A percentile compares a stretch with the other conserved stretches of the same genome.
phyloP scores from a whole-genome alignment of 1,140 invertebrate species.

The Agraylea sexmaculata region DNA sequence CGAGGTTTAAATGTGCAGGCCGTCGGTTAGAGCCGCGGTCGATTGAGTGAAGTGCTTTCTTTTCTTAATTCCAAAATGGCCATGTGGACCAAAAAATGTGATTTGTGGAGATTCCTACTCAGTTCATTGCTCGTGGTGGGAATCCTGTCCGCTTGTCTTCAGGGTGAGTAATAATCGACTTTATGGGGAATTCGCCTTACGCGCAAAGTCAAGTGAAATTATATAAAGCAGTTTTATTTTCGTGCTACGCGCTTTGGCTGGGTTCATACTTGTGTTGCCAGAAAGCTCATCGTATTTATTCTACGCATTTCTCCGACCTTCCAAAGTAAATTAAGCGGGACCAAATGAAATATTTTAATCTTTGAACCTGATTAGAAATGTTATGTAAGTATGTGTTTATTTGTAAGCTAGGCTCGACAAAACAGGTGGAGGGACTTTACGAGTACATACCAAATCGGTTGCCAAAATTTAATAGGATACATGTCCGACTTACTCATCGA shows the following conservation, averaged over 20 bases:
- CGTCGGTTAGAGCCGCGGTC: constrained; percentile 19
- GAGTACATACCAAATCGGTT: too few relatives aligned
- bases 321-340: too few relatives aligned
- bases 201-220: constrained; percentile 15
- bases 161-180: constrained; percentile 28
- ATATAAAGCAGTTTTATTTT: constrained; percentile 23
- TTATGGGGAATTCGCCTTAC: background rate
- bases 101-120: constrained; percentile 39
- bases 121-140: constrained; percentile 34
- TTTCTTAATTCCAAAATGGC: constrained; percentile 21
- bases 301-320: too few relatives aligned
- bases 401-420: too few relatives aligned
- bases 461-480: too few relatives aligned
- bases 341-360: too few relatives aligned
- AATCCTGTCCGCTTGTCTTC: constrained; percentile 30
- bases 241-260: constrained; percentile 11
- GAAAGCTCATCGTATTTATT: too few relatives aligned
- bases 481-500: too few relatives aligned
- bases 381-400: too few relatives aligned
- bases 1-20: constrained; percentile 16
- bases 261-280: constrained; percentile 17
- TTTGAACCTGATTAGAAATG: too few relatives aligned
- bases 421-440: too few relatives aligned
- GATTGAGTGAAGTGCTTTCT: constrained; percentile 32
- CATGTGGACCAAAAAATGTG: constrained; percentile 37